phyloP scores from a whole-genome alignment of 2,113 vertebrate species.

The Festucalex cinctus region DNA sequence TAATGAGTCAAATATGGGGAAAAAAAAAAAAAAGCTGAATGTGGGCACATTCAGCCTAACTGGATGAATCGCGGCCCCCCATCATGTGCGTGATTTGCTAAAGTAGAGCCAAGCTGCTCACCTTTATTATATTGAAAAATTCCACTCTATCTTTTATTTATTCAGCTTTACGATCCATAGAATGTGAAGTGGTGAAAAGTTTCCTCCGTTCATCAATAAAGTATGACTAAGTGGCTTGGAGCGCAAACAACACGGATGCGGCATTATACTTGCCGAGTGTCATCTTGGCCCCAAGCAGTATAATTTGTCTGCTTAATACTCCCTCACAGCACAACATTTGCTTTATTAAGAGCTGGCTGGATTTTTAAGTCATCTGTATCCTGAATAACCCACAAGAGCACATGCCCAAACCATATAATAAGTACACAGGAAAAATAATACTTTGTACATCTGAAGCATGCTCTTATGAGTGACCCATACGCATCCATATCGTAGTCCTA shows the following conservation, averaged over 20 bases:
- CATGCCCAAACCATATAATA: too few relatives aligned
- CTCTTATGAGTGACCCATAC: too few relatives aligned
- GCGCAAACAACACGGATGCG: conserved; percentile 23
- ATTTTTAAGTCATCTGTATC: neutral
- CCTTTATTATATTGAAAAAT: neutral
- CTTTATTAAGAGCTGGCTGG: neutral
- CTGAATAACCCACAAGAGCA: too few relatives aligned
- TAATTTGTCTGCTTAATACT: conserved; percentile 23
- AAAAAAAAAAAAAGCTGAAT: conserved; percentile 21
- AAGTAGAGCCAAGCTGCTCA: neutral
- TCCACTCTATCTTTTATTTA: conserved; percentile 25
- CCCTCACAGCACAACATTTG: conserved; percentile 5
- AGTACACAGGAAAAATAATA: too few relatives aligned
- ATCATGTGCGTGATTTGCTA: conserved; percentile 13
- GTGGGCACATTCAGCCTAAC: conserved; percentile 4
- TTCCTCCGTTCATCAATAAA: conserved; percentile 50
- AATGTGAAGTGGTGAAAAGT: conserved; percentile 24
- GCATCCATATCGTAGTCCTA: too few relatives aligned
- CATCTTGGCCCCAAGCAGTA: conserved; percentile 35
- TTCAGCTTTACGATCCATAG: conserved; percentile 1
- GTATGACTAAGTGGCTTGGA: conserved; percentile 45
- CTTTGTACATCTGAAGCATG: too few relatives aligned
- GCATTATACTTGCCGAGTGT: conserved; percentile 28
- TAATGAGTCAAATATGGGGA: conserved; percentile 29
- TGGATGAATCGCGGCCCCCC: conserved; percentile 14